Evolutionary conservation across 2,888 invertebrate species (phyloP).

Genomic region (Ochlodes sylvanus): DNA sequence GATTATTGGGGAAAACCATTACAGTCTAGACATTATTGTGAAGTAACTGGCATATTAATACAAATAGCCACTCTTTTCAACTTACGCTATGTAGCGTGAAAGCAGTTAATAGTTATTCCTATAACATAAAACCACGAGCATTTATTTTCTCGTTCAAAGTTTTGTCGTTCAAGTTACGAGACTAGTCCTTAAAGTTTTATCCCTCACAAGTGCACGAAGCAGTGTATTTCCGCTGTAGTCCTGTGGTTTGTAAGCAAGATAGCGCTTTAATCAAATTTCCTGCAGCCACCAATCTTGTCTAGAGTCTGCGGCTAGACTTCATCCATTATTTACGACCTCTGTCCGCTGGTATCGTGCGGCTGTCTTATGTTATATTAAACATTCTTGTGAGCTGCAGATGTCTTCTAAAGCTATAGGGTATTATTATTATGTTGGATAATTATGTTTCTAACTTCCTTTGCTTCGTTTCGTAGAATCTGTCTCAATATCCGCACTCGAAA

Average conservation of each 20-base stretch:
- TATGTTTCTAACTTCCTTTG: too few relatives aligned
- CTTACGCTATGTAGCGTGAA: too few relatives aligned
- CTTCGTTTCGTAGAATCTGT: too few relatives aligned
- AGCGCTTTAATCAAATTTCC: conserved; percentile 33
- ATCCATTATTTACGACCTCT: conserved; percentile 28
- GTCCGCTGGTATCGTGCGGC: conserved; percentile 23
- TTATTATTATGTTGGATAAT: not conserved
- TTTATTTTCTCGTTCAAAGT: not conserved
- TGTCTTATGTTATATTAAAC: conserved; percentile 31
- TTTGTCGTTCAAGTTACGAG: not conserved
- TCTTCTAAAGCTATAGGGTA: not conserved
- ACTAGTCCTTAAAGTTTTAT: not conserved
- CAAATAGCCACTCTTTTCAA: too few relatives aligned
- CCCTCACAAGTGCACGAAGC: conserved; percentile 3
- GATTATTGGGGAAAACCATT: too few relatives aligned
- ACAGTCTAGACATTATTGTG: too few relatives aligned
- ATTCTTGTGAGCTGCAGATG: conserved; percentile 17
- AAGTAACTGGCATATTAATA: too few relatives aligned
- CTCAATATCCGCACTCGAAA: too few relatives aligned
- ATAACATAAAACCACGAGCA: too few relatives aligned
- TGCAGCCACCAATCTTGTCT: conserved; percentile 19
- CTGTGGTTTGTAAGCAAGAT: conserved; percentile 26
- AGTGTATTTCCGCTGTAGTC: conserved; percentile 21
- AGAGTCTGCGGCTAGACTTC: conserved; percentile 20
- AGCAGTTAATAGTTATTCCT: too few relatives aligned